phyloP scores from a whole-genome alignment of 2,888 invertebrate genomes.

The Lamellibrachia columna region DNA sequence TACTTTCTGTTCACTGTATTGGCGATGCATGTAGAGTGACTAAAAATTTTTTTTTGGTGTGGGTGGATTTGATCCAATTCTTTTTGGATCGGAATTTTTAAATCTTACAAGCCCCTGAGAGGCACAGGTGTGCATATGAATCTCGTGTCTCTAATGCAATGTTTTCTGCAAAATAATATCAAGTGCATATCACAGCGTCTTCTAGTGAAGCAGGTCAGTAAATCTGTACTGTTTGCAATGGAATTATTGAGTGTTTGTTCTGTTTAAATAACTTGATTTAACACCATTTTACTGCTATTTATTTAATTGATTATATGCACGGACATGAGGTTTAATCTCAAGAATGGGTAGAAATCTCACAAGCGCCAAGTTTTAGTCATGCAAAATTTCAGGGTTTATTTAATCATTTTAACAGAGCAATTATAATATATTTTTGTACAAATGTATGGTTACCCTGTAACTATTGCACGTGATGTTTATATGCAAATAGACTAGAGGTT shows the following conservation, averaged over 20 bases:
- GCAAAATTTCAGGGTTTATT: background rate
- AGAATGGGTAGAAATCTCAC: background rate
- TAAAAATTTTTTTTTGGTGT: too few species aligned
- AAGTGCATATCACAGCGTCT: background rate
- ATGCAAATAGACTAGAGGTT: background rate
- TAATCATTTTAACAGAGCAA: background rate
- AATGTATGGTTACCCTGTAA: background rate
- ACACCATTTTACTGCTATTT: background rate
- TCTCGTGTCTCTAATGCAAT: background rate
- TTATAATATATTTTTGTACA: constrained; percentile 7
- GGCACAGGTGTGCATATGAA: background rate
- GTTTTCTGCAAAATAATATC: background rate
- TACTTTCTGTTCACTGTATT: too few species aligned
- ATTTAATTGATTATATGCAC: background rate
- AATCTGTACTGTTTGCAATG: background rate
- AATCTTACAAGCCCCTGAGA: too few species aligned
- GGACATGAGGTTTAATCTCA: background rate
- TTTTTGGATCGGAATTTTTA: too few species aligned
- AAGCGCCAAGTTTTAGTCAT: background rate
- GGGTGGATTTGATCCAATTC: too few species aligned
- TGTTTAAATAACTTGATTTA: background rate
- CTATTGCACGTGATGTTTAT: background rate
- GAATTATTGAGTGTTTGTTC: background rate
- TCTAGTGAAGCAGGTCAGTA: background rate
- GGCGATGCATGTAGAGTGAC: too few species aligned